phyloP scores from a whole-genome alignment of 2,888 invertebrate species.

The Ametastegia equiseti region DNA sequence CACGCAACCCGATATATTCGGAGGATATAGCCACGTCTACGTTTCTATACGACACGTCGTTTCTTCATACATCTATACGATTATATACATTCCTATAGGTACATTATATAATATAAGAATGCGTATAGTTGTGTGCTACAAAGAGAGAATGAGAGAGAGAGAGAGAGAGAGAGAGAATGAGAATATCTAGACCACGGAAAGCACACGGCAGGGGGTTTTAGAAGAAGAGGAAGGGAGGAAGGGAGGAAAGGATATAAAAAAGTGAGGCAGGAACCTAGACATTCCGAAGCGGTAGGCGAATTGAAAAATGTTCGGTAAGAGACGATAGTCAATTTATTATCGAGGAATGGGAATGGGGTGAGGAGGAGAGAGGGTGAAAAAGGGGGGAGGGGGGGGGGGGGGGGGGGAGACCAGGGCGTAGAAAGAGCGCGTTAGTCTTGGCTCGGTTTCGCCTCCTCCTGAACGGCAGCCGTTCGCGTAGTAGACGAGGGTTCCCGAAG shows the following conservation, averaged over 20 bases:
- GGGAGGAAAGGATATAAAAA: background rate
- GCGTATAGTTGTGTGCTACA: too few relatives aligned
- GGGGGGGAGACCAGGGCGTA: constrained; percentile 1
- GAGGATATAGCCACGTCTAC: too few relatives aligned
- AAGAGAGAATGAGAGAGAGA: too few relatives aligned
- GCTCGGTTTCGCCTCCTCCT: constrained; percentile 37
- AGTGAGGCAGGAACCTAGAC: background rate
- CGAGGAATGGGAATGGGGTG: constrained; percentile 4
- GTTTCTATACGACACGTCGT: too few relatives aligned
- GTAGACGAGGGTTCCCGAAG: constrained; percentile 39
- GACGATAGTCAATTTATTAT: constrained; percentile 42
- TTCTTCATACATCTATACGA: too few relatives aligned
- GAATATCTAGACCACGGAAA: background rate
- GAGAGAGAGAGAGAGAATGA: too few relatives aligned
- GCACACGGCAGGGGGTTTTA: too few relatives aligned
- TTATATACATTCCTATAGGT: too few relatives aligned
- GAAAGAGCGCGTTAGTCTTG: constrained; percentile 44
- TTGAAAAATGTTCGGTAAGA: constrained; percentile 46
- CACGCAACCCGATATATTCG: background rate
- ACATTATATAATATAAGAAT: too few relatives aligned
- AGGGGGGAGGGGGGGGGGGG: background rate
- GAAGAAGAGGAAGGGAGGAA: background rate
- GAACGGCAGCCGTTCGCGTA: constrained; percentile 19
- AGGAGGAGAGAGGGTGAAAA: too few relatives aligned
- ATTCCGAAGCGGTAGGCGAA: constrained; percentile 25